These are phyloP conservation scores for Chroicocephalus ridibundus DNA, from an alignment of 2,113 vertebrate species.

Conservation along the genomic window DNA sequence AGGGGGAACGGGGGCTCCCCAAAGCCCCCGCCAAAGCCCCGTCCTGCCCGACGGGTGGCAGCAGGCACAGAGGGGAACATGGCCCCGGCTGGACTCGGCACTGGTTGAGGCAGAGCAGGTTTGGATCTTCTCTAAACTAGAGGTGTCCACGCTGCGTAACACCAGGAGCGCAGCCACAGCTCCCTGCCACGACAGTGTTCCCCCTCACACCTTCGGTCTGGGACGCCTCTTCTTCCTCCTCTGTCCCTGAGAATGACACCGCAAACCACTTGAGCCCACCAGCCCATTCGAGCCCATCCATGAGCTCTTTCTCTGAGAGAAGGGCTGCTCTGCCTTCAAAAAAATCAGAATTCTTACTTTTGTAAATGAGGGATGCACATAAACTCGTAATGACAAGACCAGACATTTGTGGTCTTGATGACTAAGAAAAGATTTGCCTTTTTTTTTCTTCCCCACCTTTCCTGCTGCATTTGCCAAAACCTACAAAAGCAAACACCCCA, in stretches of 20 bases:
- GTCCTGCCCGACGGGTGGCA: not conserved
- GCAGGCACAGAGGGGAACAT: not conserved
- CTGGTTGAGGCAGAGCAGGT: not conserved
- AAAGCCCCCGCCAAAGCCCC: not conserved
- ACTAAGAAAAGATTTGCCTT: not conserved
- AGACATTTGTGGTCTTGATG: not conserved
- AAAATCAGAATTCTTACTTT: not conserved
- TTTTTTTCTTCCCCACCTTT: not conserved
- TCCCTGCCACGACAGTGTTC: accelerated
- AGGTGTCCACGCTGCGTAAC: accelerated
- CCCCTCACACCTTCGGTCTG: not conserved
- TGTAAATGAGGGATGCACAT: not conserved
- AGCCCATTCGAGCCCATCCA: not conserved
- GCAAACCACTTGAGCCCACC: not conserved
- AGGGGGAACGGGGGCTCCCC: not conserved
- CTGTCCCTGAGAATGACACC: not conserved
- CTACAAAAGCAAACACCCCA: not conserved
- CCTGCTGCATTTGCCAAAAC: not conserved
- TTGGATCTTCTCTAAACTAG: not conserved
- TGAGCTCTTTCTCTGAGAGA: not conserved
- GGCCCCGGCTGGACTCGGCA: not conserved
- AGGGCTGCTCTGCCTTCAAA: not conserved
- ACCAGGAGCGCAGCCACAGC: not conserved
- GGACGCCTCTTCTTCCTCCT: not conserved
- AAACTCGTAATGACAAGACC: not conserved